Percentiles rank a stretch among this genome's conserved stretches.
phyloP scores from a whole-genome alignment of 1,140 invertebrate species.

The Platyscapa corneri region DNA sequence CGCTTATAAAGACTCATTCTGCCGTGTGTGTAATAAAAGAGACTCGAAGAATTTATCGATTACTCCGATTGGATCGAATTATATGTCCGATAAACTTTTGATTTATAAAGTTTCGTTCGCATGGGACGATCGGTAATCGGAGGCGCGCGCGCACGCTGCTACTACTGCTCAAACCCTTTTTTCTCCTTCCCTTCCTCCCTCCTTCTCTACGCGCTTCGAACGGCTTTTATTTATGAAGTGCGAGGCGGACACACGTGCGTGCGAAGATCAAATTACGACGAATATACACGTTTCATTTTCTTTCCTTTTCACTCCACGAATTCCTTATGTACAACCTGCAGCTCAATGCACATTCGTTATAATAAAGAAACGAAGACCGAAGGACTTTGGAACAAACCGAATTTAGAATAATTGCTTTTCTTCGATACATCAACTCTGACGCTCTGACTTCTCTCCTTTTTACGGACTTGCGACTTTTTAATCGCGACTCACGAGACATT shows the following conservation, averaged over 20 bases:
- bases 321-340: neutral
- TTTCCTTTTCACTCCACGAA: neutral
- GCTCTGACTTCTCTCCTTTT: neutral
- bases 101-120: conserved; percentile 31
- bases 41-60: conserved; percentile 41
- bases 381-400: neutral
- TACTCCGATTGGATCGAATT: conserved; percentile 28
- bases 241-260: neutral
- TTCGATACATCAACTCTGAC: neutral
- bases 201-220: neutral
- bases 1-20: conserved; percentile 21
- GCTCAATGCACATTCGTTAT: neutral
- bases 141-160: neutral
- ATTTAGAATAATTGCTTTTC: conserved; percentile 2
- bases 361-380: neutral
- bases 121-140: conserved; percentile 27
- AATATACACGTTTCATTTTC: neutral
- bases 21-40: conserved; percentile 16
- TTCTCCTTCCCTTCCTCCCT: neutral
- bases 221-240: conserved; percentile 38
- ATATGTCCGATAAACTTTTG: conserved; percentile 30
- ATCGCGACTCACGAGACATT: neutral
- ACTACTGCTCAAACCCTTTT: neutral
- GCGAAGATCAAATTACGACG: conserved; percentile 19
- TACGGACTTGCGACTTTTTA: neutral